Conservation (phyloP, 2,113 vertebrate genomes). For the Xenotilapia flavipinnis region DNA sequence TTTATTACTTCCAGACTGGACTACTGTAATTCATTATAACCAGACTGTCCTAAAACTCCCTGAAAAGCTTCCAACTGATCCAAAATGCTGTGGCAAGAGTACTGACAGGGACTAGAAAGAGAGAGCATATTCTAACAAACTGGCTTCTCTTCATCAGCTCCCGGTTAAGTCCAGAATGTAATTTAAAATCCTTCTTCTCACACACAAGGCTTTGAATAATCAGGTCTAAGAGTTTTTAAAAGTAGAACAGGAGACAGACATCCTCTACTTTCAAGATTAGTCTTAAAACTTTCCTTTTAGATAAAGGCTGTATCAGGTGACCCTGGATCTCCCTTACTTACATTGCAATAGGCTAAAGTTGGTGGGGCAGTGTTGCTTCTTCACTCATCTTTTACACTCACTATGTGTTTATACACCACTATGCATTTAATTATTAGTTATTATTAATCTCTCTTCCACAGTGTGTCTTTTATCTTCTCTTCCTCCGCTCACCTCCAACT, state of each 20-base stretch:
- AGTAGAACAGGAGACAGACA: neutral
- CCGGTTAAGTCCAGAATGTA: neutral
- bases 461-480: too few relatives aligned
- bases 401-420: neutral
- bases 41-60: neutral
- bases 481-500: too few relatives aligned
- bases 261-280: neutral
- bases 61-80: neutral
- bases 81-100: neutral
- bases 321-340: too few relatives aligned
- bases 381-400: neutral
- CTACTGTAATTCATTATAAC: neutral
- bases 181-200: neutral
- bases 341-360: too few relatives aligned
- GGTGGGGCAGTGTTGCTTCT: too few relatives aligned
- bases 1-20: neutral
- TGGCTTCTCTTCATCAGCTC: neutral
- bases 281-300: neutral
- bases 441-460: too few relatives aligned
- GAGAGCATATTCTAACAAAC: neutral
- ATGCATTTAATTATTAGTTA: too few relatives aligned
- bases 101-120: neutral
- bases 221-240: neutral
- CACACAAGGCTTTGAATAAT: neutral
- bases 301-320: too few relatives aligned